A percentile compares a stretch with the other conserved stretches of the same genome.
Evolutionary conservation across 1,140 invertebrate species (phyloP).

Genomic region (Pemphigus obesinymphae): DNA sequence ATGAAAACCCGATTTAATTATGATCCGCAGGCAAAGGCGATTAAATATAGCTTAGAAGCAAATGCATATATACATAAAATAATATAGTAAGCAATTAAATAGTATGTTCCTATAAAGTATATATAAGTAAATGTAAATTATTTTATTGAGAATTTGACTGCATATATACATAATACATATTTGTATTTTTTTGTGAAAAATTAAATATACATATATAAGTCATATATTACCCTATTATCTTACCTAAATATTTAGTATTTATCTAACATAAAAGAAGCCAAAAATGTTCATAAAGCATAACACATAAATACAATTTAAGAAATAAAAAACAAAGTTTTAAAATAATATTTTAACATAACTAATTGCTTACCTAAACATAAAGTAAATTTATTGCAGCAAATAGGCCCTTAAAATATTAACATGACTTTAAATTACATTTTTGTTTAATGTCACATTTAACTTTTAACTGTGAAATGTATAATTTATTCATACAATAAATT

Average conservation of each 20-base stretch:
- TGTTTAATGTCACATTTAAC: too few species aligned
- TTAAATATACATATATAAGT: neutral
- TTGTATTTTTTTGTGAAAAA: neutral
- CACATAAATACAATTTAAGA: neutral
- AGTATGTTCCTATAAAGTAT: neutral
- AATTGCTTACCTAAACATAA: neutral
- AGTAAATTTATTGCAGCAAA: neutral
- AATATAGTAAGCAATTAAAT: conserved; percentile 9
- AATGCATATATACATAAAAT: neutral
- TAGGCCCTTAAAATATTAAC: neutral
- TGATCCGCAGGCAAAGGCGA: neutral
- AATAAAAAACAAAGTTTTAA: neutral
- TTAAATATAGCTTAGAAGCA: neutral
- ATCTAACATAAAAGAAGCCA: neutral
- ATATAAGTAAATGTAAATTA: conserved; percentile 7
- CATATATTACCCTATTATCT: too few species aligned
- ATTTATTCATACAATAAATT: neutral
- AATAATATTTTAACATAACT: neutral
- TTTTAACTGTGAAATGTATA: neutral
- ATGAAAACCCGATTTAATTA: neutral
- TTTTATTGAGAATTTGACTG: neutral
- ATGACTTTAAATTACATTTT: neutral
- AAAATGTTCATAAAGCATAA: neutral
- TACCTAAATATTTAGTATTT: too few species aligned
- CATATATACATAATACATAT: neutral